Percentiles rank a stretch among this genome's conserved stretches.
Conservation (phyloP, 2,797 vertebrate genomes). For the Thalassophryne amazonica region DNA sequence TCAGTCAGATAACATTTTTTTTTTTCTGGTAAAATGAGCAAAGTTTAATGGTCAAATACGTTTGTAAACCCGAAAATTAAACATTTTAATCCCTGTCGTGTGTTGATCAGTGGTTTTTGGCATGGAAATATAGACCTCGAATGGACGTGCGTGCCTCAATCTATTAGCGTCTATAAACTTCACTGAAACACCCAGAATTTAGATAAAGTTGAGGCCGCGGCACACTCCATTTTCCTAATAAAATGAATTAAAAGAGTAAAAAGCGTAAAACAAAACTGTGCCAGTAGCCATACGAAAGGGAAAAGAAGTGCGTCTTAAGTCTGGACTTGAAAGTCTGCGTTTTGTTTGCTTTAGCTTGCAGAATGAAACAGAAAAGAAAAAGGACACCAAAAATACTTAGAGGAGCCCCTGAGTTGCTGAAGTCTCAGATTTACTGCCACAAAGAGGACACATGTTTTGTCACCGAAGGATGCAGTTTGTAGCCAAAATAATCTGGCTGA, state of each 20-base stretch:
- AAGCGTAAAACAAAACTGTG: slow-evolving; percentile 20
- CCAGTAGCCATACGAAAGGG: slow-evolving; percentile 4
- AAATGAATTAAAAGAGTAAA: slow-evolving; percentile 17
- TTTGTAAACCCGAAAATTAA: no score
- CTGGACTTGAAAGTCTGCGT: neutral
- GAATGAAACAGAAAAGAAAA: neutral
- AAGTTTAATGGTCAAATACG: no score
- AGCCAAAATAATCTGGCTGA: slow-evolving; percentile 5
- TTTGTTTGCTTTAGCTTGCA: neutral
- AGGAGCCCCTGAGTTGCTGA: slow-evolving; percentile 3
- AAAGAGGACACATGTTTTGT: slow-evolving; percentile 28
- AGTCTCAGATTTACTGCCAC: slow-evolving; percentile 34
- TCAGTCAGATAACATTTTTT: no score
- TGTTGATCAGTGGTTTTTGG: no score
- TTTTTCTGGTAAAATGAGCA: no score
- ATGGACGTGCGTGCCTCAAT: no score
- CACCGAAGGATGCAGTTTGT: slow-evolving; percentile 16
- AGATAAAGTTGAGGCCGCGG: no score
- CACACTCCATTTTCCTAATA: no score
- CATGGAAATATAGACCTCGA: no score
- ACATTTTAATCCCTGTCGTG: no score
- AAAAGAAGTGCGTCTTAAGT: neutral
- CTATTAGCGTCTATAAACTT: no score
- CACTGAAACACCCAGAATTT: no score
- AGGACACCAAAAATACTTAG: neutral